These are phyloP conservation scores for Aphidius ervi DNA, from an alignment of 1,140 invertebrate species.

Conservation along the genomic window DNA sequence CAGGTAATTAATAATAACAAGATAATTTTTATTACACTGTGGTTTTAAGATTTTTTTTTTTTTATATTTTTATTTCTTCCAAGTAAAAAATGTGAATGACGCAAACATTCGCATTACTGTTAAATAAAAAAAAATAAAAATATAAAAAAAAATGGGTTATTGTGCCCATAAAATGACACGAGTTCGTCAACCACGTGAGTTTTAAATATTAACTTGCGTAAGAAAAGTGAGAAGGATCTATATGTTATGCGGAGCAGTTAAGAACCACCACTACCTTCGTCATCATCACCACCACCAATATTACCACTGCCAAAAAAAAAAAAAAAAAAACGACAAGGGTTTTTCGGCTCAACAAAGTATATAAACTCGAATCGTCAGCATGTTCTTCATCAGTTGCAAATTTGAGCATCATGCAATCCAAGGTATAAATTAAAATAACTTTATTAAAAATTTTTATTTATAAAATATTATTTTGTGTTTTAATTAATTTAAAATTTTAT, in stretches of 20 bases:
- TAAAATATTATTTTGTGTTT: too few species aligned
- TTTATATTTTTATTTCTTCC: too few species aligned
- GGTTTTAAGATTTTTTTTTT: too few species aligned
- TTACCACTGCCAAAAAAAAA: background rate
- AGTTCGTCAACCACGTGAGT: background rate
- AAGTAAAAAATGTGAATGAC: too few species aligned
- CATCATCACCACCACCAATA: conserved; percentile 16
- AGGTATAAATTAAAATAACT: conserved; percentile 31
- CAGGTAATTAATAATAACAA: too few species aligned
- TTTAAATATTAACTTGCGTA: conserved; percentile 1
- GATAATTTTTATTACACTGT: too few species aligned
- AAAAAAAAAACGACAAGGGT: conserved; percentile 28
- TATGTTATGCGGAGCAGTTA: too few species aligned
- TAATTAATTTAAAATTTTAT: conserved; percentile 13
- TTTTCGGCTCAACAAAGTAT: conserved; percentile 33
- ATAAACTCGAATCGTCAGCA: conserved; percentile 42
- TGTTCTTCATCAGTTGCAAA: conserved; percentile 36
- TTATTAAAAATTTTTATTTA: conserved; percentile 2
- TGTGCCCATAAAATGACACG: too few species aligned
- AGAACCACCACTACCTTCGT: conserved; percentile 15
- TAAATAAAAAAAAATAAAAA: background rate
- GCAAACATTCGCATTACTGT: too few species aligned
- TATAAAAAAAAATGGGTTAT: conserved; percentile 6
- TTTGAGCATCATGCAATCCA: conserved; percentile 42
- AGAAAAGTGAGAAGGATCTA: conserved; percentile 15